Evolutionary conservation across 2,888 invertebrate species (phyloP).

Genomic region (Scaptomyza cyrtandrae): DNA sequence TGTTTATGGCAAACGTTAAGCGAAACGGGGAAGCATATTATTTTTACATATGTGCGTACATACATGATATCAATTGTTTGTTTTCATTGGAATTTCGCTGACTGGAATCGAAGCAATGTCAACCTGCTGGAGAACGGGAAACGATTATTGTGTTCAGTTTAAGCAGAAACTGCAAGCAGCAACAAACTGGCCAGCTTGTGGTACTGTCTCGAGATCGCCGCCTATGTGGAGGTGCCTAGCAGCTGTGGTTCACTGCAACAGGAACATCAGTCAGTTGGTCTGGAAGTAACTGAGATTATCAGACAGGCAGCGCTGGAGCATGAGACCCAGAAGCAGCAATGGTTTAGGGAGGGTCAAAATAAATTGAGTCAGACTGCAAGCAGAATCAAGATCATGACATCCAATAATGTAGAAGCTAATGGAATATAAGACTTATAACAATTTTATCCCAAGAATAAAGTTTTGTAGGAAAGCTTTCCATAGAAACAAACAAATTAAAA

Average conservation of each 20-base stretch:
- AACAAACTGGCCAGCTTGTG: conserved; percentile 39
- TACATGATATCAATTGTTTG: conserved; percentile 30
- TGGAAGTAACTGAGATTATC: conserved; percentile 49
- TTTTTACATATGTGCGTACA: background rate
- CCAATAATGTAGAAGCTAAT: background rate
- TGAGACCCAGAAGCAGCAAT: conserved; percentile 39
- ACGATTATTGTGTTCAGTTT: conserved; percentile 37
- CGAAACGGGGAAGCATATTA: background rate
- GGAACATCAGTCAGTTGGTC: conserved; percentile 10
- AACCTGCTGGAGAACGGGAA: conserved; percentile 8
- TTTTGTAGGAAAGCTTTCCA: too few relatives aligned
- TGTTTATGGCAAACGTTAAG: conserved; percentile 37
- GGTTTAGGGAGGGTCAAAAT: conserved; percentile 15
- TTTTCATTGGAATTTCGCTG: conserved; percentile 28
- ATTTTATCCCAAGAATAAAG: too few relatives aligned
- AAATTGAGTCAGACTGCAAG: background rate
- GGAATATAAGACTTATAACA: background rate
- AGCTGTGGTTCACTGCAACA: conserved; percentile 2
- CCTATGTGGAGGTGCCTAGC: conserved; percentile 53
- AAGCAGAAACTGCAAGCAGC: conserved; percentile 8
- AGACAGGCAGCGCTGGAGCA: conserved; percentile 56
- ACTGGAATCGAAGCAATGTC: conserved; percentile 1
- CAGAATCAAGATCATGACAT: background rate
- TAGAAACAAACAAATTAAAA: too few relatives aligned
- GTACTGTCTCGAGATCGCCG: conserved; percentile 50